Evolutionary conservation across 2,113 vertebrate genomes (phyloP).

Genomic region (Glaucidium brasilianum): DNA sequence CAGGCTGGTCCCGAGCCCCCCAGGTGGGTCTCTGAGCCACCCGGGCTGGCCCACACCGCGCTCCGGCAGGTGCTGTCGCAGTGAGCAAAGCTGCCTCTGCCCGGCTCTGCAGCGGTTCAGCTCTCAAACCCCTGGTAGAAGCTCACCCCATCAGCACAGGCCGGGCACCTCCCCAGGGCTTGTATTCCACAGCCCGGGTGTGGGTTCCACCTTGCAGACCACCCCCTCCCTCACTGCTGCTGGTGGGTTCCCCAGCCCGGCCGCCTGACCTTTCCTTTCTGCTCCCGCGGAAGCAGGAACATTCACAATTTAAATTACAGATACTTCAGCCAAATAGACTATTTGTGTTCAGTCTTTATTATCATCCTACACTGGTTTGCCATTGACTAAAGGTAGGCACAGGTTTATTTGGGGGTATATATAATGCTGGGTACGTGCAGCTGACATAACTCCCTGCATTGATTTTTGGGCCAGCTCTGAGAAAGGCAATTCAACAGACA

Average conservation of each 20-base stretch:
- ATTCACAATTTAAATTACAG: neutral
- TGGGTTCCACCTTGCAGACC: neutral
- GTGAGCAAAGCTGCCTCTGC: neutral
- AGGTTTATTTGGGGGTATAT: neutral
- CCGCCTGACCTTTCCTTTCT: neutral
- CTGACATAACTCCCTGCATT: neutral
- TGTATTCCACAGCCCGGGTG: neutral
- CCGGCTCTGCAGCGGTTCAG: neutral
- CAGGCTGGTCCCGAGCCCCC: neutral
- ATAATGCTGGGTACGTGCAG: neutral
- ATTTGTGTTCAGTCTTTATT: neutral
- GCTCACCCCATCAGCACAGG: neutral
- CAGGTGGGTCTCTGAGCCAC: no score
- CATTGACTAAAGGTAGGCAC: neutral
- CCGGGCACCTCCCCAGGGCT: neutral
- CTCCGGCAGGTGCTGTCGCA: rapidly evolving
- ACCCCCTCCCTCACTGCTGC: no score
- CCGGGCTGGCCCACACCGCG: neutral
- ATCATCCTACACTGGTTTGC: neutral
- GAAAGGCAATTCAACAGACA: constrained; percentile 33
- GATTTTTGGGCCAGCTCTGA: constrained; percentile 24
- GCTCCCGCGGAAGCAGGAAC: neutral
- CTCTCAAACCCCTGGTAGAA: neutral
- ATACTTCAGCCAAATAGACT: neutral
- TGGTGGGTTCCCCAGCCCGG: neutral